Conservation (phyloP, 2,797 vertebrate genomes). For the Pteropus rufus region DNA sequence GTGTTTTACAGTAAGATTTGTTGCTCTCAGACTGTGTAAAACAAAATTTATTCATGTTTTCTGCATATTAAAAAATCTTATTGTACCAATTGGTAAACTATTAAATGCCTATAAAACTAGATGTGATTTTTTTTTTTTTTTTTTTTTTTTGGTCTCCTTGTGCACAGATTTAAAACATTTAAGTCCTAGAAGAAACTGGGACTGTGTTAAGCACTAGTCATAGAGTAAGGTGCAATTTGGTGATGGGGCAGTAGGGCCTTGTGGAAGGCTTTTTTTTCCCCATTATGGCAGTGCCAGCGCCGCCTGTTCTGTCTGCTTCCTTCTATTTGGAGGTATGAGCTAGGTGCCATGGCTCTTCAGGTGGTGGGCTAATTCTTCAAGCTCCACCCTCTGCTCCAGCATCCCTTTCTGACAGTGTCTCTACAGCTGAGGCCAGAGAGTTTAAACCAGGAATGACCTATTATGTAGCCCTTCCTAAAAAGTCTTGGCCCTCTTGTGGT, state of each 20-base stretch:
- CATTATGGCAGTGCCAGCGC: neutral
- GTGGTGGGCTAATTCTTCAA: neutral
- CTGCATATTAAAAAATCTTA: slow-evolving; percentile 92
- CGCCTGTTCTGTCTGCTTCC: neutral
- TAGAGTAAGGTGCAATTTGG: neutral
- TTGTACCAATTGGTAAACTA: slow-evolving; percentile 92
- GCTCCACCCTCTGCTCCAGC: neutral
- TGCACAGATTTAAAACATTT: slow-evolving; percentile 65
- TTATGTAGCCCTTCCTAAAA: neutral
- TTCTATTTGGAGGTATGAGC: neutral
- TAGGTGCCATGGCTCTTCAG: too few species aligned
- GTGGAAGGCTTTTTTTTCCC: neutral
- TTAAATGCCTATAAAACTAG: slow-evolving; percentile 92
- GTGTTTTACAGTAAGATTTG: slow-evolving; percentile 92
- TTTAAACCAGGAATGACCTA: neutral
- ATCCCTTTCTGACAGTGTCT: neutral
- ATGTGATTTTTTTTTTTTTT: slow-evolving; percentile 71
- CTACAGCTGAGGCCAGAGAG: neutral
- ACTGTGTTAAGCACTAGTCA: neutral
- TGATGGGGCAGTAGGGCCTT: neutral
- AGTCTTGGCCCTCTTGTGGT: neutral
- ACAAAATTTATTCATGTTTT: slow-evolving; percentile 93
- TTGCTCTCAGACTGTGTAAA: slow-evolving; percentile 92
- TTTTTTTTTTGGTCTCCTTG: slow-evolving; percentile 67
- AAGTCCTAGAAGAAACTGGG: neutral